phyloP scores from a whole-genome alignment of 2,888 invertebrate species.

The Ptilodon capucinus region DNA sequence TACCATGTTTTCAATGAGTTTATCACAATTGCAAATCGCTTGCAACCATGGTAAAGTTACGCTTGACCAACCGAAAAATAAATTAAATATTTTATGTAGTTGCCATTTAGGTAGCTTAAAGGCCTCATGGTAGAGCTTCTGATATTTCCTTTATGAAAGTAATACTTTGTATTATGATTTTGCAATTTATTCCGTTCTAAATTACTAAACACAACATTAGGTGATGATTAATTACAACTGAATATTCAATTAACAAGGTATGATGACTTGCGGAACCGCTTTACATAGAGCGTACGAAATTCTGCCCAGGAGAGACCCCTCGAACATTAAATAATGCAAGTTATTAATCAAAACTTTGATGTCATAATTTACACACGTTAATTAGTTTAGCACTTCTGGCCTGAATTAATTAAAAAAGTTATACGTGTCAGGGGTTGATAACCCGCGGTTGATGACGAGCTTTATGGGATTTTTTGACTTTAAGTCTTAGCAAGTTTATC shows the following conservation, averaged over 20 bases:
- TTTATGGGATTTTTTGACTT: constrained; percentile 22
- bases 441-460: constrained; percentile 13
- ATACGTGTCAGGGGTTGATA: constrained; percentile 23
- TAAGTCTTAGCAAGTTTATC: constrained; percentile 18
- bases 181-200: constrained; percentile 1
- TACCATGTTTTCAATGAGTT: no score
- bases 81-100: no score
- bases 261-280: constrained; percentile 20
- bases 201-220: constrained; percentile 13
- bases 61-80: no score
- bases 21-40: no score
- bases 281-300: not conserved
- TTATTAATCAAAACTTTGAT: constrained; percentile 39
- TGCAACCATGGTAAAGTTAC: no score
- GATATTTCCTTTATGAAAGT: no score
- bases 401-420: constrained; percentile 54
- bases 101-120: no score
- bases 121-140: no score
- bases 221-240: constrained; percentile 25
- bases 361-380: constrained; percentile 43
- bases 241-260: constrained; percentile 9
- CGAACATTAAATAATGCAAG: constrained; percentile 36
- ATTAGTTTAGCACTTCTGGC: constrained; percentile 50
- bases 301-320: not conserved
- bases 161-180: not conserved